Evolutionary conservation across 2,113 vertebrate genomes (phyloP).

Genomic region (Chlorodrepanis virens): DNA sequence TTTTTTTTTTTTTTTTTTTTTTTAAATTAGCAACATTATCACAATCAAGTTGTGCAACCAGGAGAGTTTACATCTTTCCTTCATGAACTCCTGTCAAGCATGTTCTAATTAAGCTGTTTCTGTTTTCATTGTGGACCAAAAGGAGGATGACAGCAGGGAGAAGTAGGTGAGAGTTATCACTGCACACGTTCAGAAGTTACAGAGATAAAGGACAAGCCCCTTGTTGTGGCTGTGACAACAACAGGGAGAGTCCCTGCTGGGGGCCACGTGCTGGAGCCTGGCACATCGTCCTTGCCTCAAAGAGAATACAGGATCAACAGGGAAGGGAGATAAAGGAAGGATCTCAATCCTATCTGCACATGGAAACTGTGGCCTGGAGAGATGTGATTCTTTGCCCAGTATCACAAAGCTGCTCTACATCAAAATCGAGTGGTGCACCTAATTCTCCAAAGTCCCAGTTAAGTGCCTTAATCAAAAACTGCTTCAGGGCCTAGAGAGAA

Average conservation of each 20-base stretch:
- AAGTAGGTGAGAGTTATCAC: conserved; percentile 45
- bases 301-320: background rate
- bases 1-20: background rate
- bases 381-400: background rate
- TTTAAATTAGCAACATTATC: background rate
- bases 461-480: conserved; percentile 56
- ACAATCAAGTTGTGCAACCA: accelerated
- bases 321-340: background rate
- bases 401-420: background rate
- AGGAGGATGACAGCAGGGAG: background rate
- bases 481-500: conserved; percentile 56
- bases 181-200: background rate
- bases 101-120: conserved; percentile 45
- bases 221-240: conserved; percentile 14
- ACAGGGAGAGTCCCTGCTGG: background rate
- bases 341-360: background rate
- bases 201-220: conserved; percentile 43
- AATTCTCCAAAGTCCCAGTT: conserved; percentile 42
- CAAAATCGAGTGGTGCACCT: background rate
- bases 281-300: background rate
- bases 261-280: background rate
- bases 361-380: conserved; percentile 10
- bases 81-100: background rate
- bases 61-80: background rate
- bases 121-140: background rate